These are phyloP conservation scores for Osmerus eperlanus DNA, from an alignment of 2,113 vertebrate genomes.

Conservation along the genomic window DNA sequence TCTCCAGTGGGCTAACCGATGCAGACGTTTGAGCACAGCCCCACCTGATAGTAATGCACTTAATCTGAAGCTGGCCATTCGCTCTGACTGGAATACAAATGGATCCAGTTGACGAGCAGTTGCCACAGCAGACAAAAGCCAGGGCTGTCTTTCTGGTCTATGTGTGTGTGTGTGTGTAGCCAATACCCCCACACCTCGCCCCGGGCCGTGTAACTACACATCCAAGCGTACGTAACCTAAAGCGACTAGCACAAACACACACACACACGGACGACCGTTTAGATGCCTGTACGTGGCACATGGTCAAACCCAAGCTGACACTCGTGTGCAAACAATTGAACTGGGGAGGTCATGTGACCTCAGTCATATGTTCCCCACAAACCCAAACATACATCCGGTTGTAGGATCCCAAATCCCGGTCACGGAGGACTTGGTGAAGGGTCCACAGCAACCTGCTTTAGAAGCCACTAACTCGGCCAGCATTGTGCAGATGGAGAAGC, in stretches of 20 bases:
- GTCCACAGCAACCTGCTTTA: not conserved
- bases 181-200: not conserved
- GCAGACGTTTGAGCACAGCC: conserved; percentile 6
- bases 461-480: not conserved
- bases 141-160: conserved; percentile 15
- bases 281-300: conserved; percentile 41
- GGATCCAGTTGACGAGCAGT: conserved; percentile 32
- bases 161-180: conserved; percentile 1
- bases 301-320: conserved; percentile 23
- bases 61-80: conserved; percentile 16
- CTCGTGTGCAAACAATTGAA: conserved; percentile 31
- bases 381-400: not conserved
- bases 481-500: not conserved
- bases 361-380: conserved; percentile 5
- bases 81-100: conserved; percentile 44
- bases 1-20: not conserved
- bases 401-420: not conserved
- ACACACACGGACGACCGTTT: conserved; percentile 39
- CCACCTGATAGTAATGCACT: conserved; percentile 36
- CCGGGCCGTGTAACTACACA: conserved; percentile 25
- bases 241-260: conserved; percentile 32
- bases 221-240: conserved; percentile 39
- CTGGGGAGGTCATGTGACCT: conserved; percentile 32
- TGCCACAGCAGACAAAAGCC: conserved; percentile 35
- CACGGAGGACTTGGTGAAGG: not conserved